Base-by-base conservation (phyloP, 2,888 invertebrate genomes). In the Agonopterix alstromeriana region DNA sequence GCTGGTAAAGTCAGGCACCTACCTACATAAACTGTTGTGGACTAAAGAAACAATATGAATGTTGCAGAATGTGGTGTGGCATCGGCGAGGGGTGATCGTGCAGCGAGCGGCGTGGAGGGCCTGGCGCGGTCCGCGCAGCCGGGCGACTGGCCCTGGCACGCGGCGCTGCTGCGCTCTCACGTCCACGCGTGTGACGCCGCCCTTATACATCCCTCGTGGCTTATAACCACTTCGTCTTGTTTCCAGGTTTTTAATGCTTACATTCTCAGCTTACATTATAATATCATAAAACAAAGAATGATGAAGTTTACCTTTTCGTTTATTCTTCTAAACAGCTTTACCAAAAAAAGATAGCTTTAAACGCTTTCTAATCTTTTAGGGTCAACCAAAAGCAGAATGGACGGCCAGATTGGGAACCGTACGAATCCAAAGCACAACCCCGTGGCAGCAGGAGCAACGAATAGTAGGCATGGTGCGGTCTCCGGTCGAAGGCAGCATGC, bases 141-240 rank as follows among this genome's bases (percentile, higher is more conserved):
- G 0, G 96, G 96, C 2, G 96, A 96, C 74, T 96, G 97, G 97
- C 97, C 97, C n/a, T 97, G 97, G 97, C 93, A 96, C 70, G 95
- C 93, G 11, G 93, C 95, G 1, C 86, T 97, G 2, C 92, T 95
- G 65, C 93, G 96, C 62, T 93, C 96, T 66, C 94, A 95, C 57
- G 93, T 94, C 41, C 97, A 97, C 72, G 94, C 95, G 5, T 97
- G 97, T 72, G 97, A 97, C 74, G 97, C 95, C 1, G 95, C 95
- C 1, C 90, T 97, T 40, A 90, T 97, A 43, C 94, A 95, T 35
- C 90, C 93, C 3, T 92, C 93, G 51, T 97, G 97, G 97, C 91
- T 97, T 8, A 87, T 96, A 41, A 96, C 97, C 27, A 95, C 97
- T 0, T 94, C 95, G 8, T 94, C 95, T 4, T 97, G 97, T 70